Evolutionary conservation across 2,888 invertebrate genomes (phyloP).

Genomic region (Harpagoxenus sublaevis): DNA sequence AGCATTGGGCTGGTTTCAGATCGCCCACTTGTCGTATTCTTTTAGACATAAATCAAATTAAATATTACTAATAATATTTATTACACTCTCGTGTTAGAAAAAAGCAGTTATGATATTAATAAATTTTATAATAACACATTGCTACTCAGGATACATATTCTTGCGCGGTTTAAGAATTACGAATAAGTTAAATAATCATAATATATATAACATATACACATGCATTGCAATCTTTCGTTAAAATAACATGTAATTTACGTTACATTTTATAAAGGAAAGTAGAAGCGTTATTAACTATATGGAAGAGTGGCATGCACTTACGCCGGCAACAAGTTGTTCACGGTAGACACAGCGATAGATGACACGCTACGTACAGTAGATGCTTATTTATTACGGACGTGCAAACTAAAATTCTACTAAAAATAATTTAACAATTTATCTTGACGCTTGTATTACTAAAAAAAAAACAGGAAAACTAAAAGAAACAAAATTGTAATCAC

Average conservation of each 20-base stretch:
- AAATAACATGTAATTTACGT: slow-evolving; percentile 39
- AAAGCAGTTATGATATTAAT: background rate
- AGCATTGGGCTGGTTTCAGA: slow-evolving; percentile 86
- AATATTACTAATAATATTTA: background rate
- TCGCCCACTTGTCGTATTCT: slow-evolving; percentile 75
- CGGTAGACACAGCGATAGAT: slow-evolving; percentile 83
- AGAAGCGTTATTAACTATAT: slow-evolving; percentile 59
- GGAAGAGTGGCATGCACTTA: slow-evolving; percentile 83
- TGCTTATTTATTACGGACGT: slow-evolving; percentile 73
- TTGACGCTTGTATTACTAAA: background rate
- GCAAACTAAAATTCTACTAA: slow-evolving; percentile 45
- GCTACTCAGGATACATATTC: slow-evolving; percentile 2
- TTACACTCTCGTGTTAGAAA: background rate
- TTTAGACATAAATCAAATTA: slow-evolving; percentile 56
- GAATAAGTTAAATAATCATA: slow-evolving; percentile 9
- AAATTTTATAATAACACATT: slow-evolving; percentile 14
- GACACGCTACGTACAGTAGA: slow-evolving; percentile 83
- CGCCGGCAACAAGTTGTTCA: slow-evolving; percentile 80
- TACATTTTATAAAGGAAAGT: slow-evolving; percentile 7
- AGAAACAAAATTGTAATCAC: background rate
- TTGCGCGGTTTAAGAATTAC: slow-evolving; percentile 2
- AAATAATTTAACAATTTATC: slow-evolving; percentile 31
- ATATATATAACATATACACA: slow-evolving; percentile 2
- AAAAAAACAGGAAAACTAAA: slow-evolving; percentile 18
- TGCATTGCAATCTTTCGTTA: background rate